Base-by-base conservation (phyloP, 2,797 vertebrate species). In the Pygocentrus nattereri region DNA sequence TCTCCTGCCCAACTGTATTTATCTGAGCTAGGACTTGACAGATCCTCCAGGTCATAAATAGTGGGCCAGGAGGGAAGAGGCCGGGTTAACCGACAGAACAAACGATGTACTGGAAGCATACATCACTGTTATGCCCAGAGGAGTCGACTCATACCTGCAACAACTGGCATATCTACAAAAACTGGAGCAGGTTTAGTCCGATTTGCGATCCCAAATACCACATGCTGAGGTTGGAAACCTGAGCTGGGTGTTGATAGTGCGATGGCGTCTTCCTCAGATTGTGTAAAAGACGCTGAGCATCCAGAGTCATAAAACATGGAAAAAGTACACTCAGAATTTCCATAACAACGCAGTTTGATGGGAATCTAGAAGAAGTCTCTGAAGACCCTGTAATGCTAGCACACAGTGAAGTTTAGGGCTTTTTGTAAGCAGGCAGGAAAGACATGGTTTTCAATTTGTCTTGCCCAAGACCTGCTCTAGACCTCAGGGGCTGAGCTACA, bases 31-130 rank as follows among this genome's bases (percentile, higher is more conserved):
- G 58, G 19, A 77, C 31, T 38, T 65, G 62, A 65, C 80, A 56
- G 67, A 69, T 58, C 52, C 38, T 47, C 25, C 19, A 2, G 38
- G 18, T 12, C 49, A 23, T 73, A 41, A 64, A 54, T 16, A 13
- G 64, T 13, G 19, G 49, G 25, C 13, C 70, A 72, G 70, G 16
- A 72, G 15, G n/a, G 72, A 49, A 27, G 59, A 31, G 30, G 34
- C 30, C 44, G 49, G 13, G 27, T 67, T 47, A 38, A n/a, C 25
- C 44, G n/a, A 52, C 58, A 21, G 27, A 41, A 61, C 38, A 30
- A 67, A 44, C 31, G 27, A 81, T 69, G 58, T 21, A 27, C 52
- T 81, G 64, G 34, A 74, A 74, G 71, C 50, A 74, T 38, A 23
- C 34, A 23, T 8, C 8, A 2, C 6, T 50, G 47, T 49, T 30